Evolutionary conservation across 1,140 invertebrate genomes (phyloP).

Genomic region (Heliconius nattereri): DNA sequence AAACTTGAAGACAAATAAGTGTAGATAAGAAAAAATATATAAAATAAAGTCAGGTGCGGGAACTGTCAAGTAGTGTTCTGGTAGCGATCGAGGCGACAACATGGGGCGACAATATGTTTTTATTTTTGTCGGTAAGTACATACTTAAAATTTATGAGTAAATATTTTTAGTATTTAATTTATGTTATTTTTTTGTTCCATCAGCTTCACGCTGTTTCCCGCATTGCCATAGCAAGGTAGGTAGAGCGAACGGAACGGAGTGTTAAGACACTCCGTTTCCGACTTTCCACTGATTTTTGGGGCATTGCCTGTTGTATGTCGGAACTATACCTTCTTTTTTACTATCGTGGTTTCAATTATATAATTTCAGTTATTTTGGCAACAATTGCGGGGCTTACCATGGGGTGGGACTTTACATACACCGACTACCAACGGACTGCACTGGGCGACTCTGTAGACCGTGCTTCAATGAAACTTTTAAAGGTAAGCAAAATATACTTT

Average conservation of each 20-base stretch:
- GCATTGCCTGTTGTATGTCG: no score
- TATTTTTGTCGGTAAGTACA: no score
- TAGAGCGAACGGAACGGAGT: no score
- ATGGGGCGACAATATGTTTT: not conserved
- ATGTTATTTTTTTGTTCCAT: no score
- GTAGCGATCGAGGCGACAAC: not conserved
- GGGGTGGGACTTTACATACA: not conserved
- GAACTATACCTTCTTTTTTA: no score
- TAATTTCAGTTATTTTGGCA: not conserved
- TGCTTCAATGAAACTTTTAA: slow-evolving; percentile 32
- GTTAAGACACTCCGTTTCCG: no score
- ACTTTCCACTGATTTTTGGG: no score
- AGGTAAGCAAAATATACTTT: not conserved
- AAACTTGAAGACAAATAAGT: slow-evolving; percentile 8
- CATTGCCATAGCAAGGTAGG: no score
- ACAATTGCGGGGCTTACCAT: not conserved
- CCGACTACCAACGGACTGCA: slow-evolving; percentile 11
- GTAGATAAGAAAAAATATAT: not conserved
- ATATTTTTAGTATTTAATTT: no score
- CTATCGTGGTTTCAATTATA: not conserved
- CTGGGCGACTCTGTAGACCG: slow-evolving; percentile 24
- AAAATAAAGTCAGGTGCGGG: not conserved
- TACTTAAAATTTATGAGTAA: no score
- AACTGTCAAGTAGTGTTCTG: not conserved
- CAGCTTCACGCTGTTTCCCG: no score